A percentile compares a stretch with the other conserved stretches of the same genome.
Evolutionary conservation across 2,888 invertebrate species (phyloP).

Genomic region (Ephialtes manifestator): DNA sequence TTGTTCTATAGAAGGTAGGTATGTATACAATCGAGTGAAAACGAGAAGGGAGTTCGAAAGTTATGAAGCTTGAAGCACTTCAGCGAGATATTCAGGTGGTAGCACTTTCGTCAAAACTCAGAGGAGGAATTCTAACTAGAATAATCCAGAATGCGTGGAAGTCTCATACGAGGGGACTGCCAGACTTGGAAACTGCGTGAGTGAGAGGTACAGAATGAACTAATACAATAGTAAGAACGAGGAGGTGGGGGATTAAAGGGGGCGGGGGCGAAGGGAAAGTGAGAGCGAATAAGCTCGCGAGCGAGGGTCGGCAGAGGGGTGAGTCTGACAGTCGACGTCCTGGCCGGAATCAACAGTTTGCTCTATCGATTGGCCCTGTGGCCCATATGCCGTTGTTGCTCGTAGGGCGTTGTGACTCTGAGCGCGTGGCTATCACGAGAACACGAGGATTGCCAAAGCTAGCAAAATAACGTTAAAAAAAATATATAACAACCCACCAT

Average conservation of each 20-base stretch:
- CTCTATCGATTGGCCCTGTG: slow-evolving; percentile 84
- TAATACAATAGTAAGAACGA: slow-evolving; percentile 40
- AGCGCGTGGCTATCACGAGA: background rate
- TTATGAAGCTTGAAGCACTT: background rate
- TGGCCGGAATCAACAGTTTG: slow-evolving; percentile 86
- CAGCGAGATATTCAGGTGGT: background rate
- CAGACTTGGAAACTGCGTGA: background rate
- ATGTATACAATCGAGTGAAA: background rate
- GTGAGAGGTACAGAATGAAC: slow-evolving; percentile 4
- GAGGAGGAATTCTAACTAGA: background rate
- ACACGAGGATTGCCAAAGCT: slow-evolving; percentile 8
- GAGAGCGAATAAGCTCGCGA: background rate
- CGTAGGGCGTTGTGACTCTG: slow-evolving; percentile 34
- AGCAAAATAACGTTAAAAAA: too few relatives aligned
- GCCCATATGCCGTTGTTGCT: slow-evolving; percentile 70
- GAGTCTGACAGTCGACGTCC: slow-evolving; percentile 76
- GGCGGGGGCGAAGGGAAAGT: background rate
- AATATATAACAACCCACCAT: slow-evolving; percentile 16
- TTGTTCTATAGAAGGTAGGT: background rate
- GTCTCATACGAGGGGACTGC: background rate
- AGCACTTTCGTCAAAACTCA: background rate
- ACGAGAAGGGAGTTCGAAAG: background rate
- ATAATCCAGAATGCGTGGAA: background rate
- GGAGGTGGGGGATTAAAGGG: background rate
- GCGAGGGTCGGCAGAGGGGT: slow-evolving; percentile 27